Conservation (phyloP, 64 coral and sea anemone species). For the Actinia equina region DNA sequence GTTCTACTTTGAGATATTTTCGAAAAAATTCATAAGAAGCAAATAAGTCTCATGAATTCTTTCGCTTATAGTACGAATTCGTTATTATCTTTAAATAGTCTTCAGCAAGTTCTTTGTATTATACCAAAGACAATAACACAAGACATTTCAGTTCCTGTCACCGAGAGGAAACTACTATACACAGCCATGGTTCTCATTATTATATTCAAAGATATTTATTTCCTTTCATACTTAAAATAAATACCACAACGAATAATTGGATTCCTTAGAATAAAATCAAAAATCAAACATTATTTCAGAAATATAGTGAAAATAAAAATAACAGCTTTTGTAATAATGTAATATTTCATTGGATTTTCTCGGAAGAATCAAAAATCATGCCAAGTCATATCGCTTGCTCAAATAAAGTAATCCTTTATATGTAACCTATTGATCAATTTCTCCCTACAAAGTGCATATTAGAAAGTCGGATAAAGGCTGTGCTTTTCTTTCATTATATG, state of each 20-base stretch:
- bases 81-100: not conserved
- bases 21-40: not conserved
- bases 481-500: not conserved
- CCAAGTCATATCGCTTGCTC: not conserved
- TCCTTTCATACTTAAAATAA: not conserved
- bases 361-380: not conserved
- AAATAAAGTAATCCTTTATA: not conserved
- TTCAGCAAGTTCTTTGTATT: not conserved
- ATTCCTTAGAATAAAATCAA: not conserved
- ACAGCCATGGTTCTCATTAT: not conserved
- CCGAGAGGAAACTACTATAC: not conserved
- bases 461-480: not conserved
- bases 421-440: not conserved
- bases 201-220: not conserved
- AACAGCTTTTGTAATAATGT: not conserved
- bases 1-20: not conserved
- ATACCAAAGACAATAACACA: not conserved
- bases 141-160: slow-evolving; percentile 4
- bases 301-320: not conserved
- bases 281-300: not conserved
- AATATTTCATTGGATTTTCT: not conserved
- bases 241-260: not conserved
- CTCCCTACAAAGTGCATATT: not conserved
- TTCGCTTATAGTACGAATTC: no score
- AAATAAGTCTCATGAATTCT: no score